Conservation (phyloP, 1,140 invertebrate species). For the Caenorhabditis briggsae region DNA sequence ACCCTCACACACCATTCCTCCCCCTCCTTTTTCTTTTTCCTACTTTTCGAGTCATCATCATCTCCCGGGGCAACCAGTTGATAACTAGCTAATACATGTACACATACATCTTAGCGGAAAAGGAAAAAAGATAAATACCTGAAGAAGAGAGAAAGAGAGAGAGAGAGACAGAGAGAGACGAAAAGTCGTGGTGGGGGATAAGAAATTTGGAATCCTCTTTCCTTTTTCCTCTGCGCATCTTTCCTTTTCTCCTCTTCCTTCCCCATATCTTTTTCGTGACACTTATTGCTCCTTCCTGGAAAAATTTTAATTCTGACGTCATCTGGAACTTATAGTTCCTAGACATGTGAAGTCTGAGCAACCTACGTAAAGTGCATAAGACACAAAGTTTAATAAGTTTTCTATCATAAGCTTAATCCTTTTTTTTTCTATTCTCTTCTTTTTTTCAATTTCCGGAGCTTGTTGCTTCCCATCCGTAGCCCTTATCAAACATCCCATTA, state of each 20-base stretch:
- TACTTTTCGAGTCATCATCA: conserved; percentile 14
- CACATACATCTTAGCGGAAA: background rate
- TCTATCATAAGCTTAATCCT: background rate
- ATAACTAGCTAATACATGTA: conserved; percentile 5
- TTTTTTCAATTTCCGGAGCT: background rate
- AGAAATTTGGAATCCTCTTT: background rate
- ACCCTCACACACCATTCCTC: background rate
- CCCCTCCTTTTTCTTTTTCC: background rate
- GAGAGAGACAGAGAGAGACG: background rate
- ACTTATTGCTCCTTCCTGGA: background rate
- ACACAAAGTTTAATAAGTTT: too few species aligned
- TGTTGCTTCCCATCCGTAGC: background rate
- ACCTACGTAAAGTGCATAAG: too few species aligned
- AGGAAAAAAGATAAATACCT: background rate
- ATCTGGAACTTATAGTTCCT: background rate
- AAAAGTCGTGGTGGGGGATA: too few species aligned
- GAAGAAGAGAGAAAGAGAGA: background rate
- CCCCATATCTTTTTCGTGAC: conserved; percentile 1
- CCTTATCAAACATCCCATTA: background rate
- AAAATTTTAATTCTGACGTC: too few species aligned
- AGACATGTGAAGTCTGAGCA: background rate
- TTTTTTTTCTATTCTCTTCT: background rate
- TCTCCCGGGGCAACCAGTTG: background rate
- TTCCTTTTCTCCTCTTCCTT: background rate
- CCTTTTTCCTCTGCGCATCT: background rate